Evolutionary conservation across 2,113 vertebrate genomes (phyloP).

Genomic region (Mesoclemmys tuberculata): DNA sequence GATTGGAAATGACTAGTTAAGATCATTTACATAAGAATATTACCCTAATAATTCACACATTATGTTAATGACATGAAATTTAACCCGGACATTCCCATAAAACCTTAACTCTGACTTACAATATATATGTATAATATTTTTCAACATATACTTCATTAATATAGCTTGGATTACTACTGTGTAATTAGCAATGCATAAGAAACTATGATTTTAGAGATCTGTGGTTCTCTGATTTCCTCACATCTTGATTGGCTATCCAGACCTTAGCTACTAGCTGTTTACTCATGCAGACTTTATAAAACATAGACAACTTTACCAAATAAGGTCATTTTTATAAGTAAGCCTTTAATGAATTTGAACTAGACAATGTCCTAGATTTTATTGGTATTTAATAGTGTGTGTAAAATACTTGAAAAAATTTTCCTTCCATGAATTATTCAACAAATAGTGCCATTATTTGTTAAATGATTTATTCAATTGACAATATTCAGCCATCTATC

Average conservation of each 20-base stretch:
- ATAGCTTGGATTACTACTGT: neutral
- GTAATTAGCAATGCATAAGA: neutral
- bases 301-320: neutral
- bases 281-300: conserved; percentile 37
- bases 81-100: neutral
- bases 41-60: neutral
- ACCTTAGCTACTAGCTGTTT: neutral
- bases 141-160: neutral
- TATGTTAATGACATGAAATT: neutral
- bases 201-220: neutral
- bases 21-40: neutral
- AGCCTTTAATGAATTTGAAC: conserved; percentile 42
- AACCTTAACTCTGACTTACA: neutral
- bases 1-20: neutral
- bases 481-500: conserved; percentile 20
- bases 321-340: conserved; percentile 44
- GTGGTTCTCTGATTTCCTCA: neutral
- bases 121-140: neutral
- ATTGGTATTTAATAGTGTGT: conserved; percentile 35
- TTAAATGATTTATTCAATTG: conserved; percentile 46
- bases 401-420: conserved; percentile 43
- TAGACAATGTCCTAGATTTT: neutral
- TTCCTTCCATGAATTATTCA: conserved; percentile 58
- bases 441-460: conserved; percentile 29
- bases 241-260: neutral